Percentiles rank a stretch among this genome's conserved stretches.
Conservation (phyloP, 92 coral and sea anemone genomes). For the Micromussa lordhowensis region DNA sequence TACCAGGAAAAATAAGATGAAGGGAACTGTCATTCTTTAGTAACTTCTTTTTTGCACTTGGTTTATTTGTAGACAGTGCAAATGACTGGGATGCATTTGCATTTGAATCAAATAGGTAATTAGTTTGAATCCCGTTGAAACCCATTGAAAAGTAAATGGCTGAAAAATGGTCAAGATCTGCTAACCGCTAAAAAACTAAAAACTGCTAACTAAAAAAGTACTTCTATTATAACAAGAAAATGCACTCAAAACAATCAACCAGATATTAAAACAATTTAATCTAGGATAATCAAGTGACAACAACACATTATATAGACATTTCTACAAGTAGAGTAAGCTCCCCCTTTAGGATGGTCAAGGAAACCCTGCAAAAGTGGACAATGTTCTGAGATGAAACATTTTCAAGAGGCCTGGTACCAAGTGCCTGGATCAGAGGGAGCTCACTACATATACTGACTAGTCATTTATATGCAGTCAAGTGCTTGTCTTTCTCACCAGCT, state of each 20-base stretch:
- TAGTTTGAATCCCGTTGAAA: too few species aligned
- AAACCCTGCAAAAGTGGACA: background rate
- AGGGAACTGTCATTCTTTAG: too few species aligned
- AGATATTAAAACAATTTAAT: slow-evolving; percentile 1
- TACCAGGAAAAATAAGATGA: too few species aligned
- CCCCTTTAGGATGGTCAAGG: background rate
- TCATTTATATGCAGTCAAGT: background rate
- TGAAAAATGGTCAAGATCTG: background rate
- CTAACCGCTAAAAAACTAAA: too few species aligned
- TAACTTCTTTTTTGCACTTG: too few species aligned
- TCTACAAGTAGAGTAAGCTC: background rate
- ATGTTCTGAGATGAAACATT: background rate
- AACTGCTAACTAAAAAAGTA: too few species aligned
- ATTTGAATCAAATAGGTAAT: too few species aligned
- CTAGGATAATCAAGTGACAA: background rate
- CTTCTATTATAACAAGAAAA: background rate
- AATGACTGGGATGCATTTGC: too few species aligned
- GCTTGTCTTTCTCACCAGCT: background rate
- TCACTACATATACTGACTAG: background rate
- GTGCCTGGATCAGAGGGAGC: background rate
- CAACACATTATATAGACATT: background rate
- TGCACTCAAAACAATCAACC: background rate
- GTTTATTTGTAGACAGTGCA: too few species aligned
- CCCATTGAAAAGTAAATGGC: too few species aligned
- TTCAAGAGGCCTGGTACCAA: background rate